phyloP scores from a whole-genome alignment of 2,797 vertebrate genomes.

The Enteromius paludinosus region DNA sequence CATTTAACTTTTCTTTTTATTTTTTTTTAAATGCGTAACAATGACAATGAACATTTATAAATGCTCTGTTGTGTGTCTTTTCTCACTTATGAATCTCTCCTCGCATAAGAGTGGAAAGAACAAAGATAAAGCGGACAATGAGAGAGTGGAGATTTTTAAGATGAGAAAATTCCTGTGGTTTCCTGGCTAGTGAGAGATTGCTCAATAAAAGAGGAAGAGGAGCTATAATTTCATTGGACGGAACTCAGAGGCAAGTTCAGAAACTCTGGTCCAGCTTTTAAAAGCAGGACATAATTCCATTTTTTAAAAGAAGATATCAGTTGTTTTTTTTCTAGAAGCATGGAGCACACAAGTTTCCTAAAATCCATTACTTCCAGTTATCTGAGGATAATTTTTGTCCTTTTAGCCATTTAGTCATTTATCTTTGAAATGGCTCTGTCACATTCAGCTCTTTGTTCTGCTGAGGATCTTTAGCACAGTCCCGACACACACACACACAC shows the following conservation, averaged over 20 bases:
- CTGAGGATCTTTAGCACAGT: constrained; percentile 13
- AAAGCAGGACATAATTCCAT: constrained; percentile 30
- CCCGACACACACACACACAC: background rate
- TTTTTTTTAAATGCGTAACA: background rate
- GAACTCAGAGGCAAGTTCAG: constrained; percentile 20
- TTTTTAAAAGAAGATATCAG: constrained; percentile 11
- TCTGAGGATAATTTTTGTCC: constrained; percentile 56
- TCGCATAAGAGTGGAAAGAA: background rate
- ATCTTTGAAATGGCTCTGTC: constrained; percentile 59
- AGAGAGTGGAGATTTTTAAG: constrained; percentile 17
- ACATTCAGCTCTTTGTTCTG: constrained; percentile 1
- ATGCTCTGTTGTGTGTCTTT: background rate
- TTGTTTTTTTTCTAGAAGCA: background rate
- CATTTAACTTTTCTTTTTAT: background rate
- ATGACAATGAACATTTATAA: constrained; percentile 11
- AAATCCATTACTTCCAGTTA: constrained; percentile 59
- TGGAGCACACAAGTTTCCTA: background rate
- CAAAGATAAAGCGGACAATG: constrained; percentile 11
- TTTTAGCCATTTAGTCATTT: constrained; percentile 52
- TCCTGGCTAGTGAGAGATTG: constrained; percentile 19
- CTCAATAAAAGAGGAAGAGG: constrained; percentile 15
- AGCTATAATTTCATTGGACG: constrained; percentile 16
- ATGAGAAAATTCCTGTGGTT: constrained; percentile 5
- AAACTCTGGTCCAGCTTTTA: background rate
- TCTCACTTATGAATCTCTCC: constrained; percentile 2